Evolutionary conservation across 2,797 vertebrate species (phyloP).

Genomic region (Ibycter americanus): DNA sequence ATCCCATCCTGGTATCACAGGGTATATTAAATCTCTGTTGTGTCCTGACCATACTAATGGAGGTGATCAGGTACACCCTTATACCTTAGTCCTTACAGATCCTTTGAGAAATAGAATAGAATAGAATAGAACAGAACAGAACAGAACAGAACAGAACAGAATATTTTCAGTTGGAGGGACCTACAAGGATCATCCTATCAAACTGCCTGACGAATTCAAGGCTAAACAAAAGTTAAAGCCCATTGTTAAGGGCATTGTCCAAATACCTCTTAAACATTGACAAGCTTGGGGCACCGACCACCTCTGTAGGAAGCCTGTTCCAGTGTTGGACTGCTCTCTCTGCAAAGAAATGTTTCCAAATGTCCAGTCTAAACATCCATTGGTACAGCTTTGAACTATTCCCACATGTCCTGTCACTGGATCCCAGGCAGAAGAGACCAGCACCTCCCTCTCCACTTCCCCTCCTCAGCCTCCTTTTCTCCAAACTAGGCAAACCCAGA

Average conservation of each 20-base stretch:
- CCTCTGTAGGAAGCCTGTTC: neutral
- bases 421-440: neutral
- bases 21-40: neutral
- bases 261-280: neutral
- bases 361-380: neutral
- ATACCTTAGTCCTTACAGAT: neutral
- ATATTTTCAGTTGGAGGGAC: neutral
- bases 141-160: too few relatives aligned
- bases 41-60: neutral
- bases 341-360: neutral
- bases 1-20: neutral
- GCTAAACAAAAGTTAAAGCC: neutral
- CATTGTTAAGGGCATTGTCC: neutral
- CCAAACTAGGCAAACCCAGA: neutral
- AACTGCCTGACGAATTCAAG: neutral
- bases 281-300: neutral
- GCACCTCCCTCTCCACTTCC: neutral
- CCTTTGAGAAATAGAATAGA: neutral
- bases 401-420: neutral
- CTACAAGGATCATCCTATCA: neutral
- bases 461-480: neutral
- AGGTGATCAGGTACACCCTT: neutral
- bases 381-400: neutral
- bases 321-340: neutral
- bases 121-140: neutral